Evolutionary conservation across 1,140 invertebrate genomes (phyloP), one percentile per base, ranked within the genome.

Genomic region (Pogonognathellus flavescens): DNA sequence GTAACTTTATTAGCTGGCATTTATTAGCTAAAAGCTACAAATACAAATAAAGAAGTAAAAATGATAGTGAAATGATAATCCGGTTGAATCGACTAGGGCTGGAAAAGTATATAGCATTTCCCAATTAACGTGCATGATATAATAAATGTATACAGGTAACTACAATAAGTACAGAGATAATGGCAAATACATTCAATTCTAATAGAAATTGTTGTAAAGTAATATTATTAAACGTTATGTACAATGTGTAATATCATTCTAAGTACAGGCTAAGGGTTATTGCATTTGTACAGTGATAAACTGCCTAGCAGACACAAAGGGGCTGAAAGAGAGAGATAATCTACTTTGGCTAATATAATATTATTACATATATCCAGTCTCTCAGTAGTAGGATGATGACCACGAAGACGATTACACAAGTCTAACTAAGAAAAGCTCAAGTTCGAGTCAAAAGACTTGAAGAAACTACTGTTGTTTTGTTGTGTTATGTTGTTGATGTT

Each of bases 401-500:
- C 31, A 41, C 31, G 31, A 41, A 41, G 31, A 41, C 1, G 31
- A 41, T n/a, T n/a, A n/a, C n/a, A 41, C 2, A 41, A 76, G 70
- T 6, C 31, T 76, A 76, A 76, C 25, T 76, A 76, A 49, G 70
- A 76, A 50, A 50, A 50, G 5, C 66, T 76, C 70, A 76, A 76
- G 70, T 76, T 76, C 70, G 49, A 76, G 70, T 76, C 70, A 76
- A 72, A 22, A 25, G 62, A 25, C 22, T 66, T 66, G n/a, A 72
- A n/a, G 16, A 8, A 76, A 76, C 70, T 76, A 31, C 14, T 50
- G 41, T 14, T 76, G 31, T 76, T 13, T 13, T 76, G 31, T 49
- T 76, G 70, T 76, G 70, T 76, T 76, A 50, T 76, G 80, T 57
- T 81, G 80, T 81, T 81, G 80, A 81, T 81, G 80, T 81, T 81